These are phyloP conservation scores for Sipha flava DNA, from an alignment of 1,140 invertebrate species.

Conservation along the genomic window DNA sequence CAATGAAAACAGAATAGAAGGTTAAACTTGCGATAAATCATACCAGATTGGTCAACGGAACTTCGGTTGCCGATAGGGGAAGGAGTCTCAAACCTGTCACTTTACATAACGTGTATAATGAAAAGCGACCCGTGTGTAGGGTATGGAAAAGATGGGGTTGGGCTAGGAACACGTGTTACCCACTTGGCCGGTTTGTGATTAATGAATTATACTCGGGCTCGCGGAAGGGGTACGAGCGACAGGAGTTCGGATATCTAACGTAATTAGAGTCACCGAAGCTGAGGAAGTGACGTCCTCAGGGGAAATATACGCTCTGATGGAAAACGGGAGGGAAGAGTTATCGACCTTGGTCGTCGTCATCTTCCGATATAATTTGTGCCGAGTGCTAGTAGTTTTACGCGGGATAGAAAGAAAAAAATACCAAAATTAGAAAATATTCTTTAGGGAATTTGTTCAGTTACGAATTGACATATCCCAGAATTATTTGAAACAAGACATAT, in stretches of 20 bases:
- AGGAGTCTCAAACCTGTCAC: not conserved
- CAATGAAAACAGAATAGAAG: not conserved
- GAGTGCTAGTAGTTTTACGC: not conserved
- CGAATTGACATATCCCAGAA: not conserved
- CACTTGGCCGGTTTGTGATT: slow-evolving; percentile 19
- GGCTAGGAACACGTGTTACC: slow-evolving; percentile 12
- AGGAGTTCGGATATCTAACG: slow-evolving; percentile 24
- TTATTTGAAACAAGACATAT: not conserved
- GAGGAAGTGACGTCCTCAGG: slow-evolving; percentile 3
- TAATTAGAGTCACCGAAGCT: slow-evolving; percentile 10
- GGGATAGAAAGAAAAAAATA: not conserved
- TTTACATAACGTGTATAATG: slow-evolving; percentile 11
- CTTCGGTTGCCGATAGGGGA: not conserved
- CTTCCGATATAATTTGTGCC: slow-evolving; percentile 8
- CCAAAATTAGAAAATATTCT: slow-evolving; percentile 13
- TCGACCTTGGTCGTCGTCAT: not conserved
- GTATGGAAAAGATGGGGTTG: not conserved
- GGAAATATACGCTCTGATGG: slow-evolving; percentile 1
- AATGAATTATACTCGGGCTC: slow-evolving; percentile 1
- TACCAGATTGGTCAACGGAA: not conserved
- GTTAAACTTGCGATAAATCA: slow-evolving; percentile 2
- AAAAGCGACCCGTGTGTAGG: not conserved
- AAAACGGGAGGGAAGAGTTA: not conserved
- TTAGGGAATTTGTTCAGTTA: not conserved
- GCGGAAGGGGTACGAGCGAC: not conserved